A percentile compares a stretch with the other conserved stretches of the same genome.
These are phyloP conservation scores for Callipepla californica DNA, from an alignment of 2,113 vertebrate genomes.

Conservation along the genomic window DNA sequence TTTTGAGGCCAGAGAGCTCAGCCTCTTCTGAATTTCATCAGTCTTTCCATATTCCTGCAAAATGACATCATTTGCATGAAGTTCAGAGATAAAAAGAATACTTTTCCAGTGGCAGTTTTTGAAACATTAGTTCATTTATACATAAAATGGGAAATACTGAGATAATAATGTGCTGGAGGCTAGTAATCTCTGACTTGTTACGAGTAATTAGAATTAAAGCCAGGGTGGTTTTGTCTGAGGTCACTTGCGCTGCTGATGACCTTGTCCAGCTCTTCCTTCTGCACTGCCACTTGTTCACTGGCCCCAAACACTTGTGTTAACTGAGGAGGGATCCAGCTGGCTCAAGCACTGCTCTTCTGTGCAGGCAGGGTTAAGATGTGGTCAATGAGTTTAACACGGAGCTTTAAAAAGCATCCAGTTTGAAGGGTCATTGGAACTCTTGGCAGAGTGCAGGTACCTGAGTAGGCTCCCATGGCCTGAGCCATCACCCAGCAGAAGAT, in stretches of 20 bases:
- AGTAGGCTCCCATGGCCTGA: fast-evolving
- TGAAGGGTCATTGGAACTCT: neutral
- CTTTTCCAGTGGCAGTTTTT: neutral
- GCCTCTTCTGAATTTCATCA: neutral
- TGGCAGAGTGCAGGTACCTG: neutral
- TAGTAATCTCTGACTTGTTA: neutral
- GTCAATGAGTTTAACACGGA: fast-evolving
- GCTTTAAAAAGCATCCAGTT: neutral
- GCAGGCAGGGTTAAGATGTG: fast-evolving
- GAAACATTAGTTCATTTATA: neutral
- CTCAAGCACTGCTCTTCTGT: fast-evolving
- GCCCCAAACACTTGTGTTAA: neutral
- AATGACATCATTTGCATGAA: neutral
- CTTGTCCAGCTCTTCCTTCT: neutral
- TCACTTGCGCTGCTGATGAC: neutral
- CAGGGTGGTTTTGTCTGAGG: neutral
- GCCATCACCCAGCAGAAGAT: fast-evolving
- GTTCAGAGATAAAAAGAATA: neutral
- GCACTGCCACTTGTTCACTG: neutral
- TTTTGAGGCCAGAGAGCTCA: neutral
- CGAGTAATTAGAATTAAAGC: neutral
- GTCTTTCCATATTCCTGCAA: neutral
- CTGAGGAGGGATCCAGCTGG: too few species aligned
- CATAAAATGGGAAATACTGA: neutral
- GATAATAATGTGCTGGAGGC: neutral